Conservation (phyloP, 2,888 invertebrate species). For the Thera obeliscata region DNA sequence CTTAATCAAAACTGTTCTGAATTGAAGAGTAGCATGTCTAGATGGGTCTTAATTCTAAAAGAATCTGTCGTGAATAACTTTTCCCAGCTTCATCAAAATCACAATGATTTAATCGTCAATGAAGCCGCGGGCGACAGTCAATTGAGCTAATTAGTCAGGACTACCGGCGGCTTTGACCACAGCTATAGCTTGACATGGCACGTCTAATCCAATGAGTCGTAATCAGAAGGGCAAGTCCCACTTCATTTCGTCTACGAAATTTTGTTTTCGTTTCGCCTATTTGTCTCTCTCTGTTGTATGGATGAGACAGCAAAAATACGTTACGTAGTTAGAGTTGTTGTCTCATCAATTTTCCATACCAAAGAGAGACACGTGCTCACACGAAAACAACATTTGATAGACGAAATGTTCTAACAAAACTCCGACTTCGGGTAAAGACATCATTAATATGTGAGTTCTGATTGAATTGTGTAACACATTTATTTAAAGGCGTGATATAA, state of each 20-base stretch:
- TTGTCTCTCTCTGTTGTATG: too few relatives aligned
- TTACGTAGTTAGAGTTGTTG: too few relatives aligned
- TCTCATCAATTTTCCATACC: too few relatives aligned
- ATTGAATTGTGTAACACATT: conserved; percentile 10
- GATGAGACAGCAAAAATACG: too few relatives aligned
- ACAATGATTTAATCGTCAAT: conserved; percentile 37
- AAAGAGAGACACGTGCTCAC: too few relatives aligned
- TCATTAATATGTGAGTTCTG: conserved; percentile 6
- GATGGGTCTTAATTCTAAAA: not conserved
- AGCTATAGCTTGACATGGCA: conserved; percentile 13
- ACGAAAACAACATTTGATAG: too few relatives aligned
- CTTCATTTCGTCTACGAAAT: too few relatives aligned
- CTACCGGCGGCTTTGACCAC: conserved; percentile 27
- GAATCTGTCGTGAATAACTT: not conserved
- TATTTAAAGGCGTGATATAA: conserved; percentile 15
- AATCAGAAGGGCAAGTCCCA: not conserved
- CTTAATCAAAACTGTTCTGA: not conserved
- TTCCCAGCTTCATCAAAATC: conserved; percentile 40
- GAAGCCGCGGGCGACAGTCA: conserved; percentile 37
- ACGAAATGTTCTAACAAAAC: too few relatives aligned
- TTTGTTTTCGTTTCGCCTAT: too few relatives aligned
- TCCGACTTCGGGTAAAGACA: not conserved
- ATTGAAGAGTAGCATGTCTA: not conserved
- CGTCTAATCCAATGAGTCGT: conserved; percentile 27
- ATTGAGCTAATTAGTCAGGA: conserved; percentile 42